Evolutionary conservation across 1,140 invertebrate genomes (phyloP), one percentile per base, ranked within the genome.

Genomic region (Venustaconcha ellipsiformis): DNA sequence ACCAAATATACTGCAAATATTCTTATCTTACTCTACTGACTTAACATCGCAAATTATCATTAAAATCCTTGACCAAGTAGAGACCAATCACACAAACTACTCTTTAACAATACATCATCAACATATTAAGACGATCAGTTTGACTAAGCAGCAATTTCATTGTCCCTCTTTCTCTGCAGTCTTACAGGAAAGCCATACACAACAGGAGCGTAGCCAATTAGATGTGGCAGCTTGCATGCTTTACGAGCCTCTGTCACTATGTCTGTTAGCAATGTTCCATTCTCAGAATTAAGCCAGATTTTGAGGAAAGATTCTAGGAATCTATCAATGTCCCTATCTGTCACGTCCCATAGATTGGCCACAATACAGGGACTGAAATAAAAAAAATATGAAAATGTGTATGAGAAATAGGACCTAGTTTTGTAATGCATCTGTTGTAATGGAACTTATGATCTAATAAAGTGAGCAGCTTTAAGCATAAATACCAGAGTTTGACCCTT

Each of bases 301-400:
- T 93, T 92, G 67, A 95, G 87, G 78, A 95, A 91, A 73, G 91
- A 89, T 62, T 92, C 92, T 2, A 94, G 92, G 83, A 95, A 92
- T 74, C 92, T 91, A 90, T 96, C 95, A 79, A 94, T 94, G 84
- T 95, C 94, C 58, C 92, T 88, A 88, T 96, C 95, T 0, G 95
- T 96, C 26, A 96, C 94, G 87, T 94, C 93, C 95, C 95, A 96
- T 60, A 96, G 89, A 92, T 94, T 95, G 56, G 94, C 95, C 30
- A 96, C 89, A 62, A 95, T 91, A 86, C 93, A 93, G 1, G 95
- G 94, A 83, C 94, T 95, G 82, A 77, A 92, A 91, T 82, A 69
- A 85, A 72, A 69, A 85, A 72, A 74, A 70, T 17, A 30, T 60
- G 14, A 20, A n/a, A 57, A 58, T 14, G 57, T 59, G 57, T n/a